These are phyloP conservation scores for Hyperoplus lanceolatus DNA, from an alignment of 2,797 vertebrate genomes.

Conservation along the genomic window DNA sequence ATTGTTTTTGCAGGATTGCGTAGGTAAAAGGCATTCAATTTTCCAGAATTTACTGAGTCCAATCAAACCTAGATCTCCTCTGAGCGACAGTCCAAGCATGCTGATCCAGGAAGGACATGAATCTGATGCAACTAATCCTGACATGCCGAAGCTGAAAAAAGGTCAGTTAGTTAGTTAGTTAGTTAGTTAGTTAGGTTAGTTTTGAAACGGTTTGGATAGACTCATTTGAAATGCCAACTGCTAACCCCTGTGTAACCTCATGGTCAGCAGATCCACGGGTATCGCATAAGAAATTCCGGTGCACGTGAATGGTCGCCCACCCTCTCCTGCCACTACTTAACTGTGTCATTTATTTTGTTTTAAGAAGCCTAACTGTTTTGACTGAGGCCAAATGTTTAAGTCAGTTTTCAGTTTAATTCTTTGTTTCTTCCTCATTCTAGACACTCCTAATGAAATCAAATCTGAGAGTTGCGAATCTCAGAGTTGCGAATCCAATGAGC, in stretches of 20 bases:
- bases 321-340: slow-evolving; percentile 54
- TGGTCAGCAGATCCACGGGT: slow-evolving; percentile 52
- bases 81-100: slow-evolving; percentile 88
- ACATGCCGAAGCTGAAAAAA: slow-evolving; percentile 82
- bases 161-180: too few species aligned
- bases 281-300: slow-evolving; percentile 24
- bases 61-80: slow-evolving; percentile 87
- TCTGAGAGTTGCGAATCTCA: slow-evolving; percentile 69
- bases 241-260: slow-evolving; percentile 8
- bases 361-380: slow-evolving; percentile 13
- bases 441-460: slow-evolving; percentile 78
- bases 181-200: too few species aligned
- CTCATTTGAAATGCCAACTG: not conserved
- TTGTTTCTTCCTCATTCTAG: slow-evolving; percentile 67
- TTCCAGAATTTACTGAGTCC: slow-evolving; percentile 84
- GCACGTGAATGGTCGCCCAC: slow-evolving; percentile 37
- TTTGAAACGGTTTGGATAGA: not conserved
- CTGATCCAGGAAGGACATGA: slow-evolving; percentile 88
- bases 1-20: slow-evolving; percentile 80
- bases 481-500: slow-evolving; percentile 81
- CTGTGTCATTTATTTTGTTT: not conserved
- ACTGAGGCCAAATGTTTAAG: slow-evolving; percentile 6
- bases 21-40: slow-evolving; percentile 81
- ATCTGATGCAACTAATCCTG: slow-evolving; percentile 77
- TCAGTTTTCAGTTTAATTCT: not conserved